phyloP scores from a whole-genome alignment of 2,797 vertebrate genomes.

The Oreochromis mossambicus region DNA sequence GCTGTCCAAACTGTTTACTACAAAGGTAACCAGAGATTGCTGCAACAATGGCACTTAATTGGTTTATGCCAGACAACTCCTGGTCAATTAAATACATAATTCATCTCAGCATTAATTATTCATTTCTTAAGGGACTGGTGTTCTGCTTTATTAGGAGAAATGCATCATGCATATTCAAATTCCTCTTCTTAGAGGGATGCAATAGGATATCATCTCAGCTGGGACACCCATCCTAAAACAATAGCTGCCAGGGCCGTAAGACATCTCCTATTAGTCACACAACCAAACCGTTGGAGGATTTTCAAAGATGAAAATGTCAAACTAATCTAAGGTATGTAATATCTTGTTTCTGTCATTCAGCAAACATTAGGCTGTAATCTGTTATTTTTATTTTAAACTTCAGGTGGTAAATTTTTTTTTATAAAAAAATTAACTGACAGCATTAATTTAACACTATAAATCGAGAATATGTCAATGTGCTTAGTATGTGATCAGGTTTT shows the following conservation, averaged over 20 bases:
- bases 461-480: neutral
- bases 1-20: conserved; percentile 55
- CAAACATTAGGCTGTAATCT: conserved; percentile 2
- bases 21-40: conserved; percentile 69
- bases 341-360: conserved; percentile 23
- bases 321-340: conserved; percentile 9
- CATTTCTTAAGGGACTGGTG: conserved; percentile 63
- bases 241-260: conserved; percentile 30
- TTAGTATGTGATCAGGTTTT: neutral
- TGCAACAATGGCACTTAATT: conserved; percentile 64
- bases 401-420: neutral
- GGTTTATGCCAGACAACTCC: conserved; percentile 66
- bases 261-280: conserved; percentile 53
- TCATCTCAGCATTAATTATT: conserved; percentile 75
- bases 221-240: conserved; percentile 42
- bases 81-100: conserved; percentile 77
- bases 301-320: conserved; percentile 30
- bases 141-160: conserved; percentile 63
- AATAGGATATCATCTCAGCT: conserved; percentile 53
- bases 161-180: conserved; percentile 71
- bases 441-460: neutral
- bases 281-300: conserved; percentile 10
- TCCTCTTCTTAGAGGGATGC: conserved; percentile 33
- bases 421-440: neutral
- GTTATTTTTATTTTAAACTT: conserved; percentile 9